phyloP scores from a whole-genome alignment of 1,140 invertebrate genomes.

The Brachionus plicatilis region DNA sequence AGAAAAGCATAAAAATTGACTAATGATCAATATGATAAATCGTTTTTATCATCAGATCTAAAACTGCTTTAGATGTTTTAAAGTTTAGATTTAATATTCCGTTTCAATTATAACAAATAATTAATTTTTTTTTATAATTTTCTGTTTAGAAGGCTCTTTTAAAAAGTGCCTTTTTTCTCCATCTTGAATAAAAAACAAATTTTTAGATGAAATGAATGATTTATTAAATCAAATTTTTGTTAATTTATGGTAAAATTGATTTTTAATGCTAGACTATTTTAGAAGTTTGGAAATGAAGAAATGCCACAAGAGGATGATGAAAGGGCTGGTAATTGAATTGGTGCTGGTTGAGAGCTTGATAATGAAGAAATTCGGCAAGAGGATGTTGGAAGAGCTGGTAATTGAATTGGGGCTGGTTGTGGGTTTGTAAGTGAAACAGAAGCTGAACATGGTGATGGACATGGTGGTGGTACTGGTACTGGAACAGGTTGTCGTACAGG shows the following conservation, averaged over 20 bases:
- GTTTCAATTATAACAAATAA: too few relatives aligned
- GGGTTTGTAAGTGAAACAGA: background rate
- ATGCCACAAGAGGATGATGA: background rate
- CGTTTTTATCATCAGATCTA: too few relatives aligned
- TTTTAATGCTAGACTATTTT: background rate
- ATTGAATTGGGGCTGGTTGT: background rate
- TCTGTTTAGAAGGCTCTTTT: too few relatives aligned
- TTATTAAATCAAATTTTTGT: background rate
- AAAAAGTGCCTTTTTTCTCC: too few relatives aligned
- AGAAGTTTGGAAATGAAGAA: background rate
- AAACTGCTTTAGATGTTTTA: too few relatives aligned
- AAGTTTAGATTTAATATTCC: too few relatives aligned
- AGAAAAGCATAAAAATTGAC: too few relatives aligned
- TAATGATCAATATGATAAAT: too few relatives aligned
- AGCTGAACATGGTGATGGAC: background rate
- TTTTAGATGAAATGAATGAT: background rate
- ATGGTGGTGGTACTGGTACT: background rate
- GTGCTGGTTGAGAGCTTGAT: background rate
- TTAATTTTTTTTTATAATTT: too few relatives aligned
- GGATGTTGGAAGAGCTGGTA: background rate
- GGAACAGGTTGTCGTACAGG: background rate
- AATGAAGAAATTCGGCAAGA: background rate
- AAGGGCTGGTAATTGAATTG: background rate
- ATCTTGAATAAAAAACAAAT: too few relatives aligned
- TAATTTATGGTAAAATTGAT: background rate